phyloP scores from a whole-genome alignment of 2,888 invertebrate genomes.

The Spodoptera picta region DNA sequence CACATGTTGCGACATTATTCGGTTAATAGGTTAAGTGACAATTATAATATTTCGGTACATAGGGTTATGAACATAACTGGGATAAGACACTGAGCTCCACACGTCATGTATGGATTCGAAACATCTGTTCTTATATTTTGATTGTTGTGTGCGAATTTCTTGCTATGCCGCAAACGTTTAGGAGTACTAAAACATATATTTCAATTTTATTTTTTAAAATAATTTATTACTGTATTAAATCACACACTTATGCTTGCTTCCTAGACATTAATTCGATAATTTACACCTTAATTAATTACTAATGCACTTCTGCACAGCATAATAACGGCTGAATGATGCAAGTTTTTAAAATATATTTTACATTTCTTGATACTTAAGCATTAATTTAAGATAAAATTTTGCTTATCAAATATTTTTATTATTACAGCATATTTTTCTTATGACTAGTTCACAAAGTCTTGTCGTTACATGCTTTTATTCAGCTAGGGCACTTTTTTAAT shows the following conservation, averaged over 20 bases:
- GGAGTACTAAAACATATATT: too few relatives aligned
- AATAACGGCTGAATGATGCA: conserved; percentile 25
- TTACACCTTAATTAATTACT: neutral
- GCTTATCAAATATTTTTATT: too few relatives aligned
- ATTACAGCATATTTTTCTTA: neutral
- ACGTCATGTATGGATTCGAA: conserved; percentile 4
- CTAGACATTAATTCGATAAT: conserved; percentile 32
- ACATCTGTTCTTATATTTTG: neutral
- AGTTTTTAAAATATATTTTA: conserved; percentile 12
- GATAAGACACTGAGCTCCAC: conserved; percentile 23
- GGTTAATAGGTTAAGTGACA: conserved; percentile 82
- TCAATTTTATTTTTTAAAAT: neutral
- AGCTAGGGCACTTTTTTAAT: conserved; percentile 8
- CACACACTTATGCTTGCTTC: conserved; percentile 47
- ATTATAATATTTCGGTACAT: conserved; percentile 69
- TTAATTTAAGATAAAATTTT: too few relatives aligned
- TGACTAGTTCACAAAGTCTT: neutral
- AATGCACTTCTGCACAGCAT: conserved; percentile 26
- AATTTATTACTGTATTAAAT: conserved; percentile 16
- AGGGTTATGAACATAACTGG: conserved; percentile 27
- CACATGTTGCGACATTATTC: conserved; percentile 66
- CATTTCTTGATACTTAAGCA: too few relatives aligned
- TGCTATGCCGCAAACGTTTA: neutral
- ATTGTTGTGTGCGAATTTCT: conserved; percentile 1
- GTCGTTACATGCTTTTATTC: conserved; percentile 19